A percentile compares a stretch with the other conserved stretches of the same genome.
phyloP scores from a whole-genome alignment of 2,113 vertebrate genomes.

The Peromyscus maniculatus region DNA sequence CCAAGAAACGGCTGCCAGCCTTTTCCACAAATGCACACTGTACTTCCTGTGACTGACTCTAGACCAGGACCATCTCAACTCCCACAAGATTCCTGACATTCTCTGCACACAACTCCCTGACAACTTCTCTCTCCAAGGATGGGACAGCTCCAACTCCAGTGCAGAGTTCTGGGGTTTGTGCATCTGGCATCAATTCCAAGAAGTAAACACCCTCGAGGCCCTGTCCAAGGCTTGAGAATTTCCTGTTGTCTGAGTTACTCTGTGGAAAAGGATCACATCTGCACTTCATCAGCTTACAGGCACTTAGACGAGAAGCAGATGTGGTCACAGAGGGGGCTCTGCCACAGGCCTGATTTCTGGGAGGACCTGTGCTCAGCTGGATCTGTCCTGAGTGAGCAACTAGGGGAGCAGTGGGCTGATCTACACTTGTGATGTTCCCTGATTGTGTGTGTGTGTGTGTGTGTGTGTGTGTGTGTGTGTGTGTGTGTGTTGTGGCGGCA shows the following conservation, averaged over 20 bases:
- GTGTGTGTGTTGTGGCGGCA: no score
- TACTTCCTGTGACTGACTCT: not conserved
- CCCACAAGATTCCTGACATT: not conserved
- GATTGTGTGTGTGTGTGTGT: not conserved
- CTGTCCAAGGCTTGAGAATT: constrained; percentile 73
- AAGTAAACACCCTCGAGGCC: constrained; percentile 38
- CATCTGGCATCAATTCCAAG: constrained; percentile 53
- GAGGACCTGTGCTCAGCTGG: not conserved
- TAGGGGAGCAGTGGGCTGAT: not conserved
- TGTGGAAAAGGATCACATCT: constrained; percentile 79
- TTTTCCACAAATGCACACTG: not conserved
- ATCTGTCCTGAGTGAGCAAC: not conserved
- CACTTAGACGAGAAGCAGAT: constrained; percentile 51
- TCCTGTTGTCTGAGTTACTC: constrained; percentile 78
- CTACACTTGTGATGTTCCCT: not conserved
- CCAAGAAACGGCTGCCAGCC: not conserved
- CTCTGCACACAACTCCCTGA: not conserved
- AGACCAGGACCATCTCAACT: not conserved
- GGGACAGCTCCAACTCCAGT: not conserved
- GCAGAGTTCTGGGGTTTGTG: not conserved
- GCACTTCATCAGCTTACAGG: constrained; percentile 75
- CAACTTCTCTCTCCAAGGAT: not conserved
- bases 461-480: not conserved
- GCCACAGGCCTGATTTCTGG: not conserved
- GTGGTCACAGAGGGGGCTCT: rapidly evolving